Conservation (phyloP, 2,797 vertebrate species). For the Sebastes matsubarae region DNA sequence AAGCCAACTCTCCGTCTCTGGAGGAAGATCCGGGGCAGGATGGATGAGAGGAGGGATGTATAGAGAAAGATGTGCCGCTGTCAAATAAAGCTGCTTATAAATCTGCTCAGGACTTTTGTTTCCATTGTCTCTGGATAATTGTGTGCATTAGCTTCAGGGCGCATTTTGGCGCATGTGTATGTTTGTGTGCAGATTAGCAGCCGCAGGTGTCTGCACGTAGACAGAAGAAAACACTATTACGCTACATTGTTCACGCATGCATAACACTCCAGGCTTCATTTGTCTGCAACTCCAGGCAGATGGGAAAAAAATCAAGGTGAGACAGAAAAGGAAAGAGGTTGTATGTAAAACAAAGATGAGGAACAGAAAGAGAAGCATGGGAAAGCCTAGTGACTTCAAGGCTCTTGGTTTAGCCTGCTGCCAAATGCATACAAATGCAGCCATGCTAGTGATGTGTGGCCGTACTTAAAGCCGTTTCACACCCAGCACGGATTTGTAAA, state of each 20-base stretch:
- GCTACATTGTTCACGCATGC: slow-evolving; percentile 36
- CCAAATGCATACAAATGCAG: background rate
- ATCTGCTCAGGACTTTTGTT: slow-evolving; percentile 25
- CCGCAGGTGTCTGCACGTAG: slow-evolving; percentile 41
- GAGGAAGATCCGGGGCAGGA: slow-evolving; percentile 3
- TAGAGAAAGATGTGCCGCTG: slow-evolving; percentile 7
- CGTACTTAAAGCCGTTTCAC: too few species aligned
- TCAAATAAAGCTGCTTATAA: slow-evolving; percentile 40
- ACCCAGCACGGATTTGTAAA: too few species aligned
- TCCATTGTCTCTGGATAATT: slow-evolving; percentile 44
- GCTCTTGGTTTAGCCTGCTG: background rate
- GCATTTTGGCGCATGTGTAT: slow-evolving; percentile 1
- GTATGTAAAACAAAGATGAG: background rate
- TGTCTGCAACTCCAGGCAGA: slow-evolving; percentile 28
- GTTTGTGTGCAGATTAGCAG: slow-evolving; percentile 31
- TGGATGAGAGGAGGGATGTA: background rate
- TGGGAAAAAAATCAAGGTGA: background rate
- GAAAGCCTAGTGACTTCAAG: background rate
- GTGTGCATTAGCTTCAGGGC: slow-evolving; percentile 11
- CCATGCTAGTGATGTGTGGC: too few species aligned
- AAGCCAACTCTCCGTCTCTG: background rate
- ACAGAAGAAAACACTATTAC: background rate
- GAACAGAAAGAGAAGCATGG: background rate
- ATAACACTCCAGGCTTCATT: slow-evolving; percentile 35
- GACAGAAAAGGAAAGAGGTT: background rate